Base-by-base conservation (phyloP, 2,888 invertebrate species). In the Trichacis sp. region DNA sequence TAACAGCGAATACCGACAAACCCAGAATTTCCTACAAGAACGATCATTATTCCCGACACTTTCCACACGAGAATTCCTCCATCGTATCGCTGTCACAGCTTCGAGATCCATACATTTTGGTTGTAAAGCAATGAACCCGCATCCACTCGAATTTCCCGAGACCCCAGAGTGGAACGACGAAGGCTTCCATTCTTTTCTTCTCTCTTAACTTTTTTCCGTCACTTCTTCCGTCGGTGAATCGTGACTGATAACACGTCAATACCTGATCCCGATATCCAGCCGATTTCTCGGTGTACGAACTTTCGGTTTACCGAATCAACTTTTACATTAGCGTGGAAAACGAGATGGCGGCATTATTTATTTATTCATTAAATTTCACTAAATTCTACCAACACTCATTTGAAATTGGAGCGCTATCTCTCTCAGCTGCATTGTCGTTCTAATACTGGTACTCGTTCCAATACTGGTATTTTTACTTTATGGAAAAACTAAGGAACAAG, bases 191-290 rank as follows among this genome's bases (percentile, higher is more conserved):
- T 52, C 30, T 51, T 49, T 50, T 20, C 33, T 17, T 45, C 24
- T 47, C 20, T 47, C 57, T 50, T 20, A n/a, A 11, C 30, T 45
- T 43, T 20, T 14, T 48, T 43, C n/a, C 46, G 48, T 6, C 38
- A 54, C 47, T 57, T 53, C 60, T 50, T 40, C 52, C 36, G 19
- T n/a, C 18, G 49, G 18, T 53, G 63, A 57, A 57, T 63, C 53
- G 48, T 62, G 69, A 66, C 60, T 69, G 72, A 73, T 71, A 70
- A 67, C 61, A 47, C 59, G 68, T 68, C 61, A 70, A 64, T 62
- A 67, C 62, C 52, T 64, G 68, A 73, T 72, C 70, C 55, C 65
- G 67, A 70, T 74, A 74, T 71, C 67, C 69, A 64, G 59, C 49
- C 68, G 66, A 67, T 70, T 72, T 70, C 69, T 70, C 64, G 61